Conservation (phyloP, 2,113 vertebrate genomes). For the Leucosticte australis region DNA sequence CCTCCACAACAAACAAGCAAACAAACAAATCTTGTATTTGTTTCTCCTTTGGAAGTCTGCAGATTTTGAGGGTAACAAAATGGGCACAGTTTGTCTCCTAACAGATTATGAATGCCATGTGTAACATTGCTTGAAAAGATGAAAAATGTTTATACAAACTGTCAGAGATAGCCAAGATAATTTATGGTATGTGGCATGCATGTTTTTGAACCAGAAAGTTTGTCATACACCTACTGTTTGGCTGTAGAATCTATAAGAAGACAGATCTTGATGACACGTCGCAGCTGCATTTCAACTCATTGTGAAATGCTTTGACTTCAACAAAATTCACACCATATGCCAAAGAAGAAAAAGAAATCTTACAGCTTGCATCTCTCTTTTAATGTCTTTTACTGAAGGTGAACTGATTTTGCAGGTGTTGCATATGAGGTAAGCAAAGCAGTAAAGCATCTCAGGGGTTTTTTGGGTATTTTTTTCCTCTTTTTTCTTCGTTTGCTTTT, state of each 20-base stretch:
- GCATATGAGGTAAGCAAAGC: background rate
- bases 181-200: background rate
- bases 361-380: background rate
- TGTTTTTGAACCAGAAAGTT: slow-evolving; percentile 37
- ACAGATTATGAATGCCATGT: slow-evolving; percentile 60
- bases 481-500: fast-evolving
- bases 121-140: slow-evolving; percentile 40
- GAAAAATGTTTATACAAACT: slow-evolving; percentile 51
- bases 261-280: slow-evolving; percentile 62
- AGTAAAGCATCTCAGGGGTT: background rate
- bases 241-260: slow-evolving; percentile 45
- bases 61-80: slow-evolving; percentile 64
- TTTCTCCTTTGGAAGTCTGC: slow-evolving; percentile 7
- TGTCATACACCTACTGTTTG: slow-evolving; percentile 60
- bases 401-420: background rate
- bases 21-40: background rate
- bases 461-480: too few species aligned
- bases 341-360: slow-evolving; percentile 6
- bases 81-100: slow-evolving; percentile 42
- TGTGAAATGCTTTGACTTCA: slow-evolving; percentile 64
- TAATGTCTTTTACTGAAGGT: background rate
- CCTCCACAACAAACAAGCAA: background rate
- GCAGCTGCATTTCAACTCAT: slow-evolving; percentile 41
- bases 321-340: slow-evolving; percentile 40
- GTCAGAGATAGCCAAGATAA: slow-evolving; percentile 2